A percentile compares a stretch with the other conserved stretches of the same genome.
phyloP scores from a whole-genome alignment of 2,113 vertebrate genomes.

The Eleginops maclovinus region DNA sequence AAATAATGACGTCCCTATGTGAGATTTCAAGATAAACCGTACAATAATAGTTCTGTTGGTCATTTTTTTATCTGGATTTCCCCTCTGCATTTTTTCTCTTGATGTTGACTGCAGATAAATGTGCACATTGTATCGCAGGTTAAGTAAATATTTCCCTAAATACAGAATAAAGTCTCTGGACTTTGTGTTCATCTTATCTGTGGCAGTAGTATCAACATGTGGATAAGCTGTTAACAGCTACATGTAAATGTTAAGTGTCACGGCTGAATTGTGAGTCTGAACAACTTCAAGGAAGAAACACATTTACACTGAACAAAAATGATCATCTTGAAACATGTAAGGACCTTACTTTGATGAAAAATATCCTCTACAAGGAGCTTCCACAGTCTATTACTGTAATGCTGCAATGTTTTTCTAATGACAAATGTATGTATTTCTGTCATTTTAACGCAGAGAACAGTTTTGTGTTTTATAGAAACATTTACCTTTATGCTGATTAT shows the following conservation, averaged over 20 bases:
- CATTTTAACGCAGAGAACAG: not conserved
- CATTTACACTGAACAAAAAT: slow-evolving; percentile 4
- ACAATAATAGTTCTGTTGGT: not conserved
- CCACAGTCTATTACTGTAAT: slow-evolving; percentile 32
- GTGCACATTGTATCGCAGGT: not conserved
- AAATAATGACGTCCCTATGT: not conserved
- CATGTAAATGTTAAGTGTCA: slow-evolving; percentile 10
- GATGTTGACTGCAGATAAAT: not conserved
- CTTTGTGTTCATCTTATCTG: slow-evolving; percentile 16
- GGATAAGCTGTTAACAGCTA: slow-evolving; percentile 5
- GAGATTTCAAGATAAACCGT: not conserved
- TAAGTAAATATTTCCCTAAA: not conserved
- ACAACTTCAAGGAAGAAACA: not conserved
- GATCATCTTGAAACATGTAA: slow-evolving; percentile 30
- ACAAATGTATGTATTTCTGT: not conserved
- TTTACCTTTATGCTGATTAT: not conserved
- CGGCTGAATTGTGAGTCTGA: not conserved
- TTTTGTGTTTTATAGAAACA: slow-evolving; percentile 8
- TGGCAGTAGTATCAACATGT: not conserved
- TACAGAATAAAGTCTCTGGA: slow-evolving; percentile 16
- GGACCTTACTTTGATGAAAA: slow-evolving; percentile 22
- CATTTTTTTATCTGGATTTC: not conserved
- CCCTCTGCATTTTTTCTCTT: not conserved
- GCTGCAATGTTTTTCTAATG: not conserved
- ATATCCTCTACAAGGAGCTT: slow-evolving; percentile 21